Evolutionary conservation across 2,888 invertebrate genomes (phyloP).

Genomic region (Euzophera pinguis): DNA sequence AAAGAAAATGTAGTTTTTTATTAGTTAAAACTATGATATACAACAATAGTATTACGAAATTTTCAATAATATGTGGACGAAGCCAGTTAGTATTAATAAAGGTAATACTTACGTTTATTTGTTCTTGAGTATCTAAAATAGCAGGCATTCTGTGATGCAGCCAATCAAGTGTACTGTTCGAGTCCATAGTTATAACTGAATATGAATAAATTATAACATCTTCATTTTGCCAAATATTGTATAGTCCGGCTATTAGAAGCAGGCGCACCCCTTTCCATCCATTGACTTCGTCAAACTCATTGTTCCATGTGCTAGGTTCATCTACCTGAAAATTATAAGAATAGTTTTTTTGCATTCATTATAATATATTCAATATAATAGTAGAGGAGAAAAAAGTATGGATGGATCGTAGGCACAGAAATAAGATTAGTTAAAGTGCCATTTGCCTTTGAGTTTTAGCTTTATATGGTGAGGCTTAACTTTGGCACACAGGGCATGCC

Average conservation of each 20-base stretch:
- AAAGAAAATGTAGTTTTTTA: slow-evolving; percentile 18
- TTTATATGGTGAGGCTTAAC: too few relatives aligned
- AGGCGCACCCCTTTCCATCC: slow-evolving; percentile 83
- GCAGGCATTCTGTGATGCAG: slow-evolving; percentile 91
- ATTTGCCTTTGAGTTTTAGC: too few relatives aligned
- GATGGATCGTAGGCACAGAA: too few relatives aligned
- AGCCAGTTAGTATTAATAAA: too few relatives aligned
- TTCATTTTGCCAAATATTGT: slow-evolving; percentile 82
- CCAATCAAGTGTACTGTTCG: slow-evolving; percentile 83
- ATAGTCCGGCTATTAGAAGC: slow-evolving; percentile 88
- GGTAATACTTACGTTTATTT: slow-evolving; percentile 75
- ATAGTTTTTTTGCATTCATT: too few relatives aligned
- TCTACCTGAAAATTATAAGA: slow-evolving; percentile 63
- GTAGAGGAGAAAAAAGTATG: too few relatives aligned
- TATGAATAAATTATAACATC: slow-evolving; percentile 84
- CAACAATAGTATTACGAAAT: too few relatives aligned
- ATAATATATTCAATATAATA: too few relatives aligned
- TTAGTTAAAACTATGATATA: too few relatives aligned
- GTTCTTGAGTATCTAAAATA: slow-evolving; percentile 83
- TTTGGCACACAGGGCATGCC: too few relatives aligned
- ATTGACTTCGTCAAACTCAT: slow-evolving; percentile 63
- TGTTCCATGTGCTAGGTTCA: slow-evolving; percentile 76
- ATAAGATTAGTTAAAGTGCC: too few relatives aligned
- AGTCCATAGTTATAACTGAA: slow-evolving; percentile 88
- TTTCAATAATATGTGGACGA: too few relatives aligned